Base-by-base conservation (phyloP, 2,888 invertebrate genomes). In the Villa cingulata region DNA sequence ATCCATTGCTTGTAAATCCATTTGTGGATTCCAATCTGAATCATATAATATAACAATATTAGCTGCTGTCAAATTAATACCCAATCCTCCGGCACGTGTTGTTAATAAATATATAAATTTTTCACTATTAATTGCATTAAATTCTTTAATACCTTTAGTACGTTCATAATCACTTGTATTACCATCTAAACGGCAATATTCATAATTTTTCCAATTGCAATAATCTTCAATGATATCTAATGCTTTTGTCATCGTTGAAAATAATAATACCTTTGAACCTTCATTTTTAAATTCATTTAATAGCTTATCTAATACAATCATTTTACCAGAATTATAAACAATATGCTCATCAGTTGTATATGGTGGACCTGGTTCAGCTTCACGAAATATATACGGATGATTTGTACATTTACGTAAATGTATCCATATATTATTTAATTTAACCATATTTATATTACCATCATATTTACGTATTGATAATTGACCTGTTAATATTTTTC, bases 1-100 rank as follows among this genome's bases (percentile, higher is more conserved):
- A 70, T 95, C 94, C 87, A 89, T 89, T 47, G 88, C 89, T 65
- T 90, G 90, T 49, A 90, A 69, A 67, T 91, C 90, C 80, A 90
- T 90, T 65, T 96, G 95, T 0, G 94, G 95, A 74, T 95, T 95
- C 94, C 94, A 96, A 69, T 95, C 95, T 0, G 91, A 92, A 67
- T 95, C 95, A 60, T 83, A 94, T 48, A 95, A 80, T 55, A 95
- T 83, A 51, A 95, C 95, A 17, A 92, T 86, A 64, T 95, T 92
- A 1, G 95, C 95, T 0, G 92, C 87, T 1, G 91, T 90, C 59
- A 95, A 75, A 71, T 95, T 95, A 61, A 95, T 94, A 59, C 94
- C 94, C 48, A 95, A 74, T 60, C 95, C 95, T 45, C 96, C 96
- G 32, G 95, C 95, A 55, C 95, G 74, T 0, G 95, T 96, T 2